A percentile compares a stretch with the other conserved stretches of the same genome.
phyloP scores from a whole-genome alignment of 2,113 vertebrate genomes.

The Emydura subglobosa region DNA sequence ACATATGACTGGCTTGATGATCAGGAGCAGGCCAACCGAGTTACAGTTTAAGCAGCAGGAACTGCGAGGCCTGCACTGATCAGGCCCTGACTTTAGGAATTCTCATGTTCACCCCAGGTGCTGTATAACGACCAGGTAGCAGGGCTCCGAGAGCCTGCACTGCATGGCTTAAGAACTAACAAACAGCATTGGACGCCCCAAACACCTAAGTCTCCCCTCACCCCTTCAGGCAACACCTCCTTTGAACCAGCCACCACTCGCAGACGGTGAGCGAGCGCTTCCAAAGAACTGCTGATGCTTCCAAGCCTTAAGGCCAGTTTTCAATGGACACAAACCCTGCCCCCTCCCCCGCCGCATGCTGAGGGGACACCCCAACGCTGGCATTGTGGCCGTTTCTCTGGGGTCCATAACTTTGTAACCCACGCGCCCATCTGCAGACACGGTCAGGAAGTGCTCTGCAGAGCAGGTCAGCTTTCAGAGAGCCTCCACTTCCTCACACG shows the following conservation, averaged over 20 bases:
- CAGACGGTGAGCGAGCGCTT: neutral
- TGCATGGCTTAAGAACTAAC: neutral
- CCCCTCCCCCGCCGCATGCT: neutral
- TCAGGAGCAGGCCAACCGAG: accelerated
- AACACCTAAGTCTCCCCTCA: neutral
- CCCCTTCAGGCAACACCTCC: neutral
- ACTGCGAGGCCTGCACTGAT: neutral
- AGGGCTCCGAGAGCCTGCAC: neutral
- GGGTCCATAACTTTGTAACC: neutral
- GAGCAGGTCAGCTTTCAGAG: neutral
- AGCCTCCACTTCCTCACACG: neutral
- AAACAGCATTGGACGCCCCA: neutral
- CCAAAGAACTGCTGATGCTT: neutral
- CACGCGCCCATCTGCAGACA: slow-evolving; percentile 6
- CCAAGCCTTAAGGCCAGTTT: too few species aligned
- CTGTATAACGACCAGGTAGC: neutral
- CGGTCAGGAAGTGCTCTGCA: neutral
- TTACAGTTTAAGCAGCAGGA: neutral
- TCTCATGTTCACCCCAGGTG: neutral
- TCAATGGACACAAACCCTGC: neutral
- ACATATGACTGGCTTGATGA: neutral
- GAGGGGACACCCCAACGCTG: neutral
- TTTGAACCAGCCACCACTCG: too few species aligned
- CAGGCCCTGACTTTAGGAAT: neutral
- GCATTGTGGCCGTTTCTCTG: neutral